Evolutionary conservation across 1,140 invertebrate genomes (phyloP).

Genomic region (Aricia agestis): DNA sequence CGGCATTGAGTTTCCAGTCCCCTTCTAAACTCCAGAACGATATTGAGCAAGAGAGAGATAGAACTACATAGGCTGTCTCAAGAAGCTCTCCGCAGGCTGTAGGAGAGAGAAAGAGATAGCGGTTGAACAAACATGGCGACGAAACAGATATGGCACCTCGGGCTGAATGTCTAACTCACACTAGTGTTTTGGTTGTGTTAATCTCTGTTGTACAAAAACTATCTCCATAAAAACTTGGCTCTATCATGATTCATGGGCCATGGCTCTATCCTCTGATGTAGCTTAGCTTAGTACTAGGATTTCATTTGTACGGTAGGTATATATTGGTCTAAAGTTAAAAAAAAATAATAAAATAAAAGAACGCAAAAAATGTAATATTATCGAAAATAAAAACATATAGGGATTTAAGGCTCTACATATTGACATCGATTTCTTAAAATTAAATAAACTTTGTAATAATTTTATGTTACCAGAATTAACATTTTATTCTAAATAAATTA

Average conservation of each 20-base stretch:
- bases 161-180: constrained; percentile 54
- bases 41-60: constrained; percentile 47
- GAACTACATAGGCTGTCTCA: constrained; percentile 38
- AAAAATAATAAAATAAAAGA: too few relatives aligned
- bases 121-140: constrained; percentile 66
- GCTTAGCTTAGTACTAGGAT: too few relatives aligned
- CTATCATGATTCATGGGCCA: not conserved
- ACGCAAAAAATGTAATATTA: too few relatives aligned
- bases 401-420: too few relatives aligned
- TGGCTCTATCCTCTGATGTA: not conserved
- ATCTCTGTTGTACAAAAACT: not conserved
- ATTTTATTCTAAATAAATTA: too few relatives aligned
- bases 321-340: too few relatives aligned
- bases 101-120: constrained; percentile 46
- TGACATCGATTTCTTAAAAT: too few relatives aligned
- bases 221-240: not conserved
- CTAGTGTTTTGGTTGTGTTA: constrained; percentile 32
- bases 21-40: constrained; percentile 60
- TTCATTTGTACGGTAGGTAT: too few relatives aligned
- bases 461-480: too few relatives aligned
- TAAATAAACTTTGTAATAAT: too few relatives aligned
- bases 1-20: constrained; percentile 61
- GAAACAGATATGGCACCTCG: constrained; percentile 43
- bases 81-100: constrained; percentile 21
- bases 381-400: too few relatives aligned